Evolutionary conservation across 2,888 invertebrate genomes (phyloP).

Genomic region (Hypolimnas misippus): DNA sequence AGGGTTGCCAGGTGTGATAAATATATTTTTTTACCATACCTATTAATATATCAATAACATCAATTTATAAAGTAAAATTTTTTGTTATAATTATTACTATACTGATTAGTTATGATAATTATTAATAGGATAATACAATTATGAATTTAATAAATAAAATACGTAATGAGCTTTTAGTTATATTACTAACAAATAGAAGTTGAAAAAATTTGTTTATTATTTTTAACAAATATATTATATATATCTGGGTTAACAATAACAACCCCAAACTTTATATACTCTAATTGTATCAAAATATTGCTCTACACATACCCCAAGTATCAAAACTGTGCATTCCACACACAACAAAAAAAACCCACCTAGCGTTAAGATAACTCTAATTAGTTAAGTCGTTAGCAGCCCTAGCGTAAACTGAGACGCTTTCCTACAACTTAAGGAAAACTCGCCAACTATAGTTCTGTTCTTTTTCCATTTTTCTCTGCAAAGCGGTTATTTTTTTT

Average conservation of each 20-base stretch:
- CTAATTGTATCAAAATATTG: too few relatives aligned
- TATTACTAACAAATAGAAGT: too few relatives aligned
- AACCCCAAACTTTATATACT: too few relatives aligned
- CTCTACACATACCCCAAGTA: too few relatives aligned
- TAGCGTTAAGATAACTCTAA: slow-evolving; percentile 42
- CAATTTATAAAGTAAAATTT: not conserved
- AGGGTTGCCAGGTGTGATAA: slow-evolving; percentile 68
- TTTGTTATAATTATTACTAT: too few relatives aligned
- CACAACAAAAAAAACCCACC: slow-evolving; percentile 5
- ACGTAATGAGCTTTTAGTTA: too few relatives aligned
- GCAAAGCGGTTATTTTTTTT: slow-evolving; percentile 61
- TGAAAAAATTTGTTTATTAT: too few relatives aligned
- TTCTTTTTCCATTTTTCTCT: slow-evolving; percentile 78
- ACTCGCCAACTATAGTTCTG: slow-evolving; percentile 77
- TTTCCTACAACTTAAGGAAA: slow-evolving; percentile 66
- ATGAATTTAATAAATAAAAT: too few relatives aligned
- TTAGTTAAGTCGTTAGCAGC: slow-evolving; percentile 53
- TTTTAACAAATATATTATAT: too few relatives aligned
- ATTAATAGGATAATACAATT: too few relatives aligned
- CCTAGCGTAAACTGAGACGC: slow-evolving; percentile 56
- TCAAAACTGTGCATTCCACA: not conserved
- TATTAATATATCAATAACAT: not conserved
- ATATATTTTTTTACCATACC: not conserved
- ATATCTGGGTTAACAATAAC: too few relatives aligned
- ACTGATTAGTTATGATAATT: too few relatives aligned